Evolutionary conservation across 2,888 invertebrate species (phyloP).

Genomic region (Aporophyla lueneburgensis): DNA sequence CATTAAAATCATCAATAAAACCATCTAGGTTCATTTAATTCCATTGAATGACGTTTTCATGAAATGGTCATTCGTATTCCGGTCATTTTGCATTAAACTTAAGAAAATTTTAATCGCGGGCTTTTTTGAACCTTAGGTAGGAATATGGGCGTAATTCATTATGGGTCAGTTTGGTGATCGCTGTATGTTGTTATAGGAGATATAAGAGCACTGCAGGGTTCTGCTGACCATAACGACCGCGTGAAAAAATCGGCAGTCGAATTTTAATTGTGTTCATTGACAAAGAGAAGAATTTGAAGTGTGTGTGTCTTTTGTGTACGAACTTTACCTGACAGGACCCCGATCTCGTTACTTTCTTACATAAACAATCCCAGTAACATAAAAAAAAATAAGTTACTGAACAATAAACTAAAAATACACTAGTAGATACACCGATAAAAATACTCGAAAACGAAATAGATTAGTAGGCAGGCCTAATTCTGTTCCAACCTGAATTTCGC

Average conservation of each 20-base stretch:
- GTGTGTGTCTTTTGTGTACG: constrained; percentile 46
- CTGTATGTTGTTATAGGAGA: constrained; percentile 28
- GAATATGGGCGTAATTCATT: background rate
- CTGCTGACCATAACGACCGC: background rate
- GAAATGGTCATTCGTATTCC: too few species aligned
- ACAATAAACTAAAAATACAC: constrained; percentile 53
- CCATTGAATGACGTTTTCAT: too few species aligned
- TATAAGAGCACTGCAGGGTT: background rate
- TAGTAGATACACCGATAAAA: constrained; percentile 43
- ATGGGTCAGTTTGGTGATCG: background rate
- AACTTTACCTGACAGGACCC: constrained; percentile 52
- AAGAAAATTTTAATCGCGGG: too few species aligned
- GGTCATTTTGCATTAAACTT: too few species aligned
- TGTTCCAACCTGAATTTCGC: constrained; percentile 33
- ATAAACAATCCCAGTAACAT: constrained; percentile 41
- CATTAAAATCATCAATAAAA: too few species aligned
- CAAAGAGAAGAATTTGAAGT: constrained; percentile 34
- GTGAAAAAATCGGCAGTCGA: background rate
- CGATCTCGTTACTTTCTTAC: constrained; percentile 44
- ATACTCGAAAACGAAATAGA: constrained; percentile 56
- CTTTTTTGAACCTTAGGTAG: background rate
- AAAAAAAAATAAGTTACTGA: constrained; percentile 49
- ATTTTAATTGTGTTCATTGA: constrained; percentile 48
- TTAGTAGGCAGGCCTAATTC: constrained; percentile 54
- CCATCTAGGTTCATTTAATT: too few species aligned